phyloP scores from a whole-genome alignment of 2,113 vertebrate species.

The Amblyornis subalaris region DNA sequence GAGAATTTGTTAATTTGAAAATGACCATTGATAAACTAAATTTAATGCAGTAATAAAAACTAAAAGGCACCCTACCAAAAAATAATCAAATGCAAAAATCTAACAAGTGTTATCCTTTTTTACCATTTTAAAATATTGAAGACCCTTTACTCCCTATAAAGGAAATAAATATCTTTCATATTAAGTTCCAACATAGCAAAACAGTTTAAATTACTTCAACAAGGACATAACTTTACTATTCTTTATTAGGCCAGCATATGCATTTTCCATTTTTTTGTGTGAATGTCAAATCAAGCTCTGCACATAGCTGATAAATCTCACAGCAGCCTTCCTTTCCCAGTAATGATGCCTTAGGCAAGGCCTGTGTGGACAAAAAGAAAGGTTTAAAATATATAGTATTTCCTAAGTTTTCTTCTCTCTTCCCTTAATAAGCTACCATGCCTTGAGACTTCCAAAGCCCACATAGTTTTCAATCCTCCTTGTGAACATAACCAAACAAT shows the following conservation, averaged over 20 bases:
- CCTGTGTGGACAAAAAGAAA: background rate
- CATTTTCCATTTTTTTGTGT: background rate
- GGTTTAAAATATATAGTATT: background rate
- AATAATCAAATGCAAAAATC: background rate
- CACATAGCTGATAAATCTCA: background rate
- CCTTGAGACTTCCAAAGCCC: background rate
- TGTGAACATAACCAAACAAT: background rate
- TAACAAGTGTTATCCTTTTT: background rate
- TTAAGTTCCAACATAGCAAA: background rate
- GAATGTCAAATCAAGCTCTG: background rate
- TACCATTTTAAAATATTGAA: background rate
- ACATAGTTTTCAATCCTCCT: background rate
- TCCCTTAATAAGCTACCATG: background rate
- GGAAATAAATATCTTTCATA: background rate
- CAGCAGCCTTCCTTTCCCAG: background rate
- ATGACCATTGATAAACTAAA: background rate
- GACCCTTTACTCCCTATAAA: background rate
- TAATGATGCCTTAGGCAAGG: background rate
- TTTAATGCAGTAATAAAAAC: background rate
- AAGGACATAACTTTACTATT: background rate
- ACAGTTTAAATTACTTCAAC: background rate
- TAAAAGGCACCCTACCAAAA: rapidly evolving
- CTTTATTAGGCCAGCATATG: background rate
- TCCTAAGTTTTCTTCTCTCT: background rate
- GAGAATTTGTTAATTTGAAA: background rate